phyloP scores from a whole-genome alignment of 2,888 invertebrate species.

The Heliconius cydno region DNA sequence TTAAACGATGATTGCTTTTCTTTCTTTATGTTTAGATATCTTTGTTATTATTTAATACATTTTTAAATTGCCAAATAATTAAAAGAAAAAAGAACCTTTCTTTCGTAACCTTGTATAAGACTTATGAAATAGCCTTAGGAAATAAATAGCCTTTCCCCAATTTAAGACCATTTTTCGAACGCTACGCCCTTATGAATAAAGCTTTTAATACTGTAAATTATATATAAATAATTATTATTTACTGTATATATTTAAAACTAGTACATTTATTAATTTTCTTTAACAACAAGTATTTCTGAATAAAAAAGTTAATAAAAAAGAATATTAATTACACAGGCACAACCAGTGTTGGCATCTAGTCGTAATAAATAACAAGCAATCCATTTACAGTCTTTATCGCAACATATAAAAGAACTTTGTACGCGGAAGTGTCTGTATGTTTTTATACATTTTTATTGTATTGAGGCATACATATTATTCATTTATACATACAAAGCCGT shows the following conservation, averaged over 20 bases:
- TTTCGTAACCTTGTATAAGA: too few relatives aligned
- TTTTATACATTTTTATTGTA: constrained; percentile 61
- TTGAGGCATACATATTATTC: constrained; percentile 50
- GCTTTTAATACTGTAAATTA: neutral
- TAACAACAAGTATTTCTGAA: neutral
- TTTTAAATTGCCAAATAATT: neutral
- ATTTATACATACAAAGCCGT: constrained; percentile 50
- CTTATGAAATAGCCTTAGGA: too few relatives aligned
- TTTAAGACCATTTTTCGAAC: neutral
- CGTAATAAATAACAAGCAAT: constrained; percentile 15
- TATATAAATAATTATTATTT: neutral
- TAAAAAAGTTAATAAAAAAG: constrained; percentile 1
- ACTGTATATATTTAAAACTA: neutral
- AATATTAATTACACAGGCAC: constrained; percentile 4
- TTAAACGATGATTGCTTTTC: neutral
- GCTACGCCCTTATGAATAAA: neutral
- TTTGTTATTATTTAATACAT: neutral
- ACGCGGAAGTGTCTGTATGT: constrained; percentile 57
- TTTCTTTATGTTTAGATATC: neutral
- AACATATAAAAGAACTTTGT: constrained; percentile 3
- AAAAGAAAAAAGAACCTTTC: too few relatives aligned
- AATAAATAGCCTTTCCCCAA: neutral
- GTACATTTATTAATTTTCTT: neutral
- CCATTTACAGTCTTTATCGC: constrained; percentile 16
- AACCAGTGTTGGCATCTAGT: neutral